Evolutionary conservation across 1,140 invertebrate genomes (phyloP).

Genomic region (Lepeophtheirus salmonis): DNA sequence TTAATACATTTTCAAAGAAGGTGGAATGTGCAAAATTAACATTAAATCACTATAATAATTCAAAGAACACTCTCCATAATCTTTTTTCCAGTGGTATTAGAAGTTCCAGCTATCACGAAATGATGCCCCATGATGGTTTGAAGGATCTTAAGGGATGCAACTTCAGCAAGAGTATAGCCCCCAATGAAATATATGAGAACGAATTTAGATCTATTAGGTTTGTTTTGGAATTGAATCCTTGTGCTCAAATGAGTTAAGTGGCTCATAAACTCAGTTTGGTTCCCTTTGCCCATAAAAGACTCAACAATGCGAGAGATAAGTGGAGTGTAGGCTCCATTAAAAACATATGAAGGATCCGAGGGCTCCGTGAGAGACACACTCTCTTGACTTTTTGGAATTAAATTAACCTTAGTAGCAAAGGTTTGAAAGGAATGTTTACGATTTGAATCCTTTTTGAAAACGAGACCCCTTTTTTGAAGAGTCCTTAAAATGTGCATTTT

Average conservation of each 20-base stretch:
- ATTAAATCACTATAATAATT: not conserved
- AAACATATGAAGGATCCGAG: not conserved
- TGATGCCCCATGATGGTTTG: not conserved
- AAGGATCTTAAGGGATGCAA: not conserved
- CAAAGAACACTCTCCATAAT: not conserved
- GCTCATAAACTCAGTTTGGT: not conserved
- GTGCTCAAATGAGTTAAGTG: not conserved
- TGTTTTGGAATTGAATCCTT: not conserved
- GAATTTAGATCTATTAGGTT: not conserved
- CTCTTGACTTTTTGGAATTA: not conserved
- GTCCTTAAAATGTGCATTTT: not conserved
- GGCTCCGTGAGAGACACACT: not conserved
- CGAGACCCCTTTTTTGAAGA: not conserved
- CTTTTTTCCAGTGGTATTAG: not conserved
- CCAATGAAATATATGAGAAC: not conserved
- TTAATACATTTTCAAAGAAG: too few relatives aligned
- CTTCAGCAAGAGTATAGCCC: not conserved
- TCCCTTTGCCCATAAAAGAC: not conserved
- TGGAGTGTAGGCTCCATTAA: not conserved
- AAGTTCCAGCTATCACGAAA: not conserved
- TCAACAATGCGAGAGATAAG: not conserved
- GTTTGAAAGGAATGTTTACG: not conserved
- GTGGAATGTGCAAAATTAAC: not conserved
- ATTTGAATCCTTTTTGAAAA: not conserved
- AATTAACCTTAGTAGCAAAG: not conserved